Percentiles rank a stretch among this genome's conserved stretches.
Conservation (phyloP, 2,797 vertebrate genomes). For the Gymnopithys bicolor region DNA sequence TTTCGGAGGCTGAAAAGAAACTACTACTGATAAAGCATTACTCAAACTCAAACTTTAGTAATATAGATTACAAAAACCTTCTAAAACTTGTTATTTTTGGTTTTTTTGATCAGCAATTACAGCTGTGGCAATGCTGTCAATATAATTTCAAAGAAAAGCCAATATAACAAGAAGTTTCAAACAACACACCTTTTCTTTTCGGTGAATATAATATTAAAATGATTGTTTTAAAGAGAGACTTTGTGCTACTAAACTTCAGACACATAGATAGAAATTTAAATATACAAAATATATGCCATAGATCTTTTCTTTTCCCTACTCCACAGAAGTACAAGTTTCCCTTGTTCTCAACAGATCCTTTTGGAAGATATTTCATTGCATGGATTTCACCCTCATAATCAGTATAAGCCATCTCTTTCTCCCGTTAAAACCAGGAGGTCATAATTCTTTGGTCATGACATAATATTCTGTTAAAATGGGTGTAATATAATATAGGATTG, state of each 20-base stretch:
- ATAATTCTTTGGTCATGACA: conserved; percentile 81
- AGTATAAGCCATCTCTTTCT: conserved; percentile 72
- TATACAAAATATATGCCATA: conserved; percentile 84
- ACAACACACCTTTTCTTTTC: conserved; percentile 69
- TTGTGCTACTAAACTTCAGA: conserved; percentile 75
- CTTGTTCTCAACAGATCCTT: conserved; percentile 68
- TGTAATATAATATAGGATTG: conserved; percentile 53
- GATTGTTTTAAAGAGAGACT: conserved; percentile 76
- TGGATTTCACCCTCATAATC: conserved; percentile 73
- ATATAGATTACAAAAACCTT: conserved; percentile 82
- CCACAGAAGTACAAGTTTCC: conserved; percentile 63
- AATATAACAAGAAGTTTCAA: conserved; percentile 72
- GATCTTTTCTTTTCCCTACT: conserved; percentile 32
- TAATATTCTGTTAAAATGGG: conserved; percentile 68
- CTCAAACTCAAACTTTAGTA: conserved; percentile 74
- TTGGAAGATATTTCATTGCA: conserved; percentile 74
- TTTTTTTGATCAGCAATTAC: conserved; percentile 75
- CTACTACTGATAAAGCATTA: conserved; percentile 75
- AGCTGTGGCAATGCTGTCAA: conserved; percentile 68
- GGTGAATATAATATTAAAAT: conserved; percentile 76
- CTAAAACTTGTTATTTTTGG: conserved; percentile 80
- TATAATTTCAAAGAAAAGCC: conserved; percentile 75
- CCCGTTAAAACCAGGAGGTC: conserved; percentile 72
- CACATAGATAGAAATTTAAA: conserved; percentile 80
- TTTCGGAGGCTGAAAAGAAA: conserved; percentile 79